These are phyloP conservation scores for Disparrhopalites patrizii DNA, from an alignment of 2,888 invertebrate species.

Conservation along the genomic window DNA sequence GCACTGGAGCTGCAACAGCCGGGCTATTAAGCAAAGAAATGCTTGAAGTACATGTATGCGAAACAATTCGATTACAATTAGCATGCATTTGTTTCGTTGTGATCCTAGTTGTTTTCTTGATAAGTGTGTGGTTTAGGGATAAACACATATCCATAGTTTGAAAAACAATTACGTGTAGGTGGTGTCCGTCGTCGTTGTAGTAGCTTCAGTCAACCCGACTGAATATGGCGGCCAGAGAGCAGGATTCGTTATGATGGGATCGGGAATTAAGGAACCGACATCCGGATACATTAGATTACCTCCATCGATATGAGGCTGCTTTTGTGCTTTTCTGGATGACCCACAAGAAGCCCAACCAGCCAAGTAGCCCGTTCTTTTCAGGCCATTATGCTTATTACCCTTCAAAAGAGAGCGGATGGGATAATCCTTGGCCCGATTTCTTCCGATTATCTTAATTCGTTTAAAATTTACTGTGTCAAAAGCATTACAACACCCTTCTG, in stretches of 20 bases:
- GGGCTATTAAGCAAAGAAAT: too few relatives aligned
- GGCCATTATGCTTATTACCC: conserved; percentile 55
- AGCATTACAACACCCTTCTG: neutral
- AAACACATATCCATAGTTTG: too few relatives aligned
- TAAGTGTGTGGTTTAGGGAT: too few relatives aligned
- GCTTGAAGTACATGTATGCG: too few relatives aligned
- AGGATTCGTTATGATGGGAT: conserved; percentile 14
- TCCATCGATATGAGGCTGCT: conserved; percentile 54
- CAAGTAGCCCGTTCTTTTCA: conserved; percentile 62
- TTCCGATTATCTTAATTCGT: conserved; percentile 9
- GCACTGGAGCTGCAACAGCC: neutral
- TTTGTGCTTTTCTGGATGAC: conserved; percentile 56
- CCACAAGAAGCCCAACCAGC: conserved; percentile 51
- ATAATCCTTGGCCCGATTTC: conserved; percentile 8
- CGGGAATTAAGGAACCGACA: neutral
- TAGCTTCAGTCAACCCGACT: conserved; percentile 53
- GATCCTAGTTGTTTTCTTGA: too few relatives aligned
- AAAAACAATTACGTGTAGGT: conserved; percentile 28
- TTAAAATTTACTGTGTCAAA: conserved; percentile 12
- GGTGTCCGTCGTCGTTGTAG: conserved; percentile 29
- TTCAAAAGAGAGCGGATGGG: conserved; percentile 33
- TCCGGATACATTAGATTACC: conserved; percentile 1
- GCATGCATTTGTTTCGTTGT: too few relatives aligned
- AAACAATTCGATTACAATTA: too few relatives aligned
- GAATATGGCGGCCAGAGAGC: conserved; percentile 61